Conservation (phyloP, 2,888 invertebrate genomes). For the Volucella inanis region DNA sequence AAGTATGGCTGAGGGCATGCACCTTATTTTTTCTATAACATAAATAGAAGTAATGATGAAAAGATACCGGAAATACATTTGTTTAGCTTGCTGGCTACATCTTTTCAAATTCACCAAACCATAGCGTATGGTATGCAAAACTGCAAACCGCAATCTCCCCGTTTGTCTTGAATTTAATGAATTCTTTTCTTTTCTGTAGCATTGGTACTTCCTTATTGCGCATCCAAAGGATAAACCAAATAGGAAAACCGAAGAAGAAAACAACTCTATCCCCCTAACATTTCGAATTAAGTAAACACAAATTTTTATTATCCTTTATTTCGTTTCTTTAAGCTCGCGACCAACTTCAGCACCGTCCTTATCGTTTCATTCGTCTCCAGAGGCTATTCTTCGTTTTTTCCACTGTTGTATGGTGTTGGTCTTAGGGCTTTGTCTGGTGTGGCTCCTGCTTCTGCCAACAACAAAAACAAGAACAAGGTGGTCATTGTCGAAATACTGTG, state of each 20-base stretch:
- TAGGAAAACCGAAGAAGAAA: constrained; percentile 23
- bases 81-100: too few relatives aligned
- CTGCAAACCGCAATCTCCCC: constrained; percentile 2
- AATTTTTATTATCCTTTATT: constrained; percentile 56
- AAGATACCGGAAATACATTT: too few relatives aligned
- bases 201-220: constrained; percentile 24
- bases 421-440: constrained; percentile 3
- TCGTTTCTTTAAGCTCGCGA: constrained; percentile 23
- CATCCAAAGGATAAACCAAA: constrained; percentile 38
- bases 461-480: constrained; percentile 27
- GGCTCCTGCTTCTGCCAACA: not conserved
- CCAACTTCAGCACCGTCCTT: constrained; percentile 16
- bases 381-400: not conserved
- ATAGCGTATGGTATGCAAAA: constrained; percentile 18
- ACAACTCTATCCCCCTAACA: constrained; percentile 22
- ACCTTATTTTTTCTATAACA: too few relatives aligned
- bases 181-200: not conserved
- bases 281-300: constrained; percentile 60
- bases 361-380: not conserved
- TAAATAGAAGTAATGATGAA: too few relatives aligned
- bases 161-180: constrained; percentile 3
- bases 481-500: constrained; percentile 32
- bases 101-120: not conserved
- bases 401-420: not conserved
- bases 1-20: too few relatives aligned